phyloP scores from a whole-genome alignment of 2,113 vertebrate species.

The Leucosticte australis region DNA sequence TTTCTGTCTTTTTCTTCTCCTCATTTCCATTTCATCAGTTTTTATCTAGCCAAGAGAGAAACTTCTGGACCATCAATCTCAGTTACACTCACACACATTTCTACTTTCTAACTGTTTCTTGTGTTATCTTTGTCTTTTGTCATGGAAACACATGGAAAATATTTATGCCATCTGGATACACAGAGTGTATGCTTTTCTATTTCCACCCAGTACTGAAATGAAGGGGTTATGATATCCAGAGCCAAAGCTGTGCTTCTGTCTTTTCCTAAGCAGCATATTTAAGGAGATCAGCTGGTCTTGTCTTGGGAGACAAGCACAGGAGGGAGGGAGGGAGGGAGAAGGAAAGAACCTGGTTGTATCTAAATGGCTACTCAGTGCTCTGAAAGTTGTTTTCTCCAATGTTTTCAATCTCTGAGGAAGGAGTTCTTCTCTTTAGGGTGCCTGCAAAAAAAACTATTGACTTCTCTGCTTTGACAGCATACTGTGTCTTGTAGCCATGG shows the following conservation, averaged over 20 bases:
- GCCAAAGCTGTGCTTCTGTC: neutral
- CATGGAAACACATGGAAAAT: conserved; percentile 48
- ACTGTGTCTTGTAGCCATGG: neutral
- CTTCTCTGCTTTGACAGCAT: neutral
- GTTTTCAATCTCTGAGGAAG: neutral
- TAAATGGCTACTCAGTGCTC: neutral
- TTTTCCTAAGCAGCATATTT: neutral
- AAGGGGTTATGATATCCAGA: neutral
- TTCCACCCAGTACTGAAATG: neutral
- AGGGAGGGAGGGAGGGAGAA: neutral
- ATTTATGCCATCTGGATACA: conserved; percentile 43
- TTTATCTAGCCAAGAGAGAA: conserved; percentile 33
- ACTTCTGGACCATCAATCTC: conserved; percentile 24
- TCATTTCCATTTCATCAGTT: conserved; percentile 4
- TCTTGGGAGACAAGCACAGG: neutral
- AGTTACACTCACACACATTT: neutral
- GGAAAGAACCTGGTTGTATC: neutral
- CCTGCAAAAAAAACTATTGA: neutral
- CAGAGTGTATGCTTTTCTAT: neutral
- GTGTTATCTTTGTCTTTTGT: conserved; percentile 59
- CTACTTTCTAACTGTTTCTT: conserved; percentile 23
- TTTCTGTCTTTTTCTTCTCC: neutral
- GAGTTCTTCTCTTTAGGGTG: neutral
- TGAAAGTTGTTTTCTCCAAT: neutral
- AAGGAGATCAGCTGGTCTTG: neutral